Evolutionary conservation across 2,888 invertebrate genomes (phyloP), one percentile per base, ranked within the genome.

Genomic region (Zygogramma bicolorata): DNA sequence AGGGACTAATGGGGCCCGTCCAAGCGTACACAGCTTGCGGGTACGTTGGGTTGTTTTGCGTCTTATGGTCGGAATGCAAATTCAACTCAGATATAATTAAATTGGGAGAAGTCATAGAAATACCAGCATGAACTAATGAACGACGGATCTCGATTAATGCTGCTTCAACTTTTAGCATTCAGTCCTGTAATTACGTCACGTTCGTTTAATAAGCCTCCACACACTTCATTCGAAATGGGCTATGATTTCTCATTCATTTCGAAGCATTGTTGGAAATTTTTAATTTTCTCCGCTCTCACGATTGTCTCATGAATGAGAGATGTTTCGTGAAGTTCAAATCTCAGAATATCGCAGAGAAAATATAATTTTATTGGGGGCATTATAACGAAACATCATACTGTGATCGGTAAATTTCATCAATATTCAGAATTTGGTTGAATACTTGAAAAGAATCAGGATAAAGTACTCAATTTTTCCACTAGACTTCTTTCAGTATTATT

Each of bases 11-110:
- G 5, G 13, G 25, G 31, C 34, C 53, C 53, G 25, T 10, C 25
- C 25, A 53, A 53, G 25, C 53, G n/a, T 25, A 53, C 53, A 53
- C 53, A 53, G 53, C 53, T 53, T 53, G 53, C 53, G 53, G 53
- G 53, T 53, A 27, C 53, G 53, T 27, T 65, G 40, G 40, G 25
- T 42, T 61, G 40, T 61, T 61, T 61, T 13, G 22, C 40, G 53
- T 53, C 53, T 53, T 53, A 53, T 53, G 53, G 53, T 53, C 27
- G 53, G 53, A 53, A 53, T 53, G 53, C 53, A 53, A 53, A 53
- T 53, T 60, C 38, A 0, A 20, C 34, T 61, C 61, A 34, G 38
- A 61, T 25, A 27, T 31, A 38, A 59, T 59, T 59, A 61, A 38
- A 61, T 53, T 53, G 25, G 27, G 53, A 53, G 53, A 53, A 53